Evolutionary conservation across 2,888 invertebrate genomes (phyloP).

Genomic region (Lepetodrilus schrolli): DNA sequence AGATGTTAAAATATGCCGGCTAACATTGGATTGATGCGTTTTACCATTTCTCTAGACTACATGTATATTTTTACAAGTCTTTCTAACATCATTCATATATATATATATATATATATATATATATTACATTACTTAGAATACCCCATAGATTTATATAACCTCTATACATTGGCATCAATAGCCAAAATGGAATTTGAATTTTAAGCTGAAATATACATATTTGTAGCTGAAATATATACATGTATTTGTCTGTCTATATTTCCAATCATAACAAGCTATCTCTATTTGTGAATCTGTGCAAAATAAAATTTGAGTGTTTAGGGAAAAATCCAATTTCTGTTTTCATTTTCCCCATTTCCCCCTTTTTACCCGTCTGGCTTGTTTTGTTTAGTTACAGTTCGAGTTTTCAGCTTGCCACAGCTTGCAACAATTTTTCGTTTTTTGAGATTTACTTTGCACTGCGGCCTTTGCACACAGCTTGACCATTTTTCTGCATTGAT

Average conservation of each 20-base stretch:
- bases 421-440: conserved; percentile 26
- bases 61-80: not conserved
- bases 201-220: too few species aligned
- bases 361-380: conserved; percentile 19
- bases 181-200: too few species aligned
- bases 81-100: not conserved
- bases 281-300: too few species aligned
- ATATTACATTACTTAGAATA: too few species aligned
- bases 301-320: conserved; percentile 26
- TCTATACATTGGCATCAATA: too few species aligned
- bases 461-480: conserved; percentile 5
- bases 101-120: too few species aligned
- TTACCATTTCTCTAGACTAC: not conserved
- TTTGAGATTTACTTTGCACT: conserved; percentile 20
- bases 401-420: conserved; percentile 26
- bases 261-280: too few species aligned
- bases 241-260: too few species aligned
- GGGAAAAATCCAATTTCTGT: conserved; percentile 3
- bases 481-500: not conserved
- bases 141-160: too few species aligned
- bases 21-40: not conserved
- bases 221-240: too few species aligned
- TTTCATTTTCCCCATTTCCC: too few species aligned
- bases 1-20: not conserved
- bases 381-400: conserved; percentile 32